Conservation (phyloP, 1,140 invertebrate species). For the Drosophila setifemur region DNA sequence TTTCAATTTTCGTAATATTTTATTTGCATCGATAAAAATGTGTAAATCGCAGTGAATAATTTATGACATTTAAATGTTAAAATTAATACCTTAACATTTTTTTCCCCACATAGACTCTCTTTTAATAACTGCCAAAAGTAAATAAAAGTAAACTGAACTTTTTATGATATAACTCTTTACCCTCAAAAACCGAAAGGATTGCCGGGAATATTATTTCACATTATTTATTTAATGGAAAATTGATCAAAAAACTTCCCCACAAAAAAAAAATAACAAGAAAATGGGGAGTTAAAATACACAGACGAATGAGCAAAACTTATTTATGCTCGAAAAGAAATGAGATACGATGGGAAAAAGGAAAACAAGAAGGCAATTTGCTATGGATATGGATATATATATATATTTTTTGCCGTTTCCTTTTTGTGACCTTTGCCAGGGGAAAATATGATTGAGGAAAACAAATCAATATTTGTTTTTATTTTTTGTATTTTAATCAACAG, state of each 20-base stretch:
- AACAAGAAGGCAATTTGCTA: background rate
- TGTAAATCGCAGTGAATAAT: no score
- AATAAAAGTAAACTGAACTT: background rate
- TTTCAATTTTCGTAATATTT: no score
- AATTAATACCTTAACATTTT: no score
- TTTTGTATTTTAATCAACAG: slow-evolving; percentile 30
- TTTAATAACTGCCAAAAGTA: background rate
- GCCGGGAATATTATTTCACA: no score
- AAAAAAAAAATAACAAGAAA: slow-evolving; percentile 1
- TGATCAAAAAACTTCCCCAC: background rate
- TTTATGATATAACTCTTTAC: slow-evolving; percentile 4
- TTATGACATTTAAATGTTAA: no score
- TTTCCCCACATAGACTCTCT: no score
- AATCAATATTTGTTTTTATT: slow-evolving; percentile 10
- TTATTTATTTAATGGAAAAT: slow-evolving; percentile 27
- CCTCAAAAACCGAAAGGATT: no score
- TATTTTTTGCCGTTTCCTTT: background rate
- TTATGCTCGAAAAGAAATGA: slow-evolving; percentile 7
- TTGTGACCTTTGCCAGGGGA: background rate
- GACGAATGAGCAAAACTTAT: slow-evolving; percentile 14
- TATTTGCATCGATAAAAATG: no score
- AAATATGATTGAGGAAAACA: slow-evolving; percentile 1
- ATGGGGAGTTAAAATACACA: slow-evolving; percentile 2
- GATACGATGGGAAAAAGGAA: background rate
- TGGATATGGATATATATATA: no score